Evolutionary conservation across 2,113 vertebrate species (phyloP), one percentile per base, ranked within the genome.

Genomic region (Ivindomyrus marchei): DNA sequence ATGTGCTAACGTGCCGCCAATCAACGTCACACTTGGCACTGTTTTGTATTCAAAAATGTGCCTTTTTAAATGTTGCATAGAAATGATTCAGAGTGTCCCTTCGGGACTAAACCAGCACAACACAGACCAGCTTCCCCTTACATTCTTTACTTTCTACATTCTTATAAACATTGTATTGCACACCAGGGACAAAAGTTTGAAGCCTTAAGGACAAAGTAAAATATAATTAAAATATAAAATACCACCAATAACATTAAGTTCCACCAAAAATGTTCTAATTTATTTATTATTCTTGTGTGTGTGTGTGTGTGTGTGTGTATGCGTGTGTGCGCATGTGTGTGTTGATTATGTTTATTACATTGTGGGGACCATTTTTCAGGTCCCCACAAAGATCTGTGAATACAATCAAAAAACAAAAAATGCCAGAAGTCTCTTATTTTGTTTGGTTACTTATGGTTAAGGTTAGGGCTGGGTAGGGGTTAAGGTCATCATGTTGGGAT

Each of bases 1-100:
- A 49, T 15, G 88, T 50, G 42, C 90, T 91, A 90, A 92, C 42
- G n/a, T 89, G 7, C n/a, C 39, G 90, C 88, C 91, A 92, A 90
- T 93, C 91, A 91, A 53, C 86, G 88, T 52, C 86, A 85, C 52
- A 70, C 66, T 70, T 90, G 74, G 89, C 88, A 90, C 49, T 31
- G 49, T 88, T 89, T 88, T 91, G 89, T 87, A 45, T 89, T 91
- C 89, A 86, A 91, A 56, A 87, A 89, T 52, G 89, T 6, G 50
- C 36, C 19, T 45, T 88, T 39, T 24, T 21, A 46, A 7, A 85
- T 47, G 52, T n/a, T 89, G 42, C 50, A 53, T 88, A 70, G 36
- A 88, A 80, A 47, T 49, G 2, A 42, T 85, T 50, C 46, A 39
- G 56, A 1, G 42, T 47, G 36, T 85, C 83, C 83, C 83, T 11